phyloP scores from a whole-genome alignment of 2,113 vertebrate species.

The Ptychochromis oligacanthus region DNA sequence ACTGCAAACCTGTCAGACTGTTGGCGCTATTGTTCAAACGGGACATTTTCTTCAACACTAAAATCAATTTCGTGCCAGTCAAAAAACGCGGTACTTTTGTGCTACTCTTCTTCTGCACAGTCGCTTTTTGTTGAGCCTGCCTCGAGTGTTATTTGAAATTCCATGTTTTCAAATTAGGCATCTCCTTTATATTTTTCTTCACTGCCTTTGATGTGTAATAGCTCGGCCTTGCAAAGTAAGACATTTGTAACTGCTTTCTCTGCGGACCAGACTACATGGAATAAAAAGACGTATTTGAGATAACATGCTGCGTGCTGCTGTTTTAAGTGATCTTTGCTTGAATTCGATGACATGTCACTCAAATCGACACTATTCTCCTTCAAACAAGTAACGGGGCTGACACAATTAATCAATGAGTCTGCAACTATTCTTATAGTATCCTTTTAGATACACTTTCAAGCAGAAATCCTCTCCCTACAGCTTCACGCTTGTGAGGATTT shows the following conservation, averaged over 20 bases:
- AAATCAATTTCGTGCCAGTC: constrained; percentile 33
- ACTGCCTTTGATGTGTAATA: constrained; percentile 43
- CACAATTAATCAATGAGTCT: not conserved
- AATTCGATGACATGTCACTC: not conserved
- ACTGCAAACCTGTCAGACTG: not conserved
- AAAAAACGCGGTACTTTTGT: not conserved
- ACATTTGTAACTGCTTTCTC: constrained; percentile 10
- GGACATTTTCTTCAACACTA: not conserved
- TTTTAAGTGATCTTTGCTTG: not conserved
- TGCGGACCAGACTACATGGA: constrained; percentile 8
- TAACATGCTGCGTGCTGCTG: not conserved
- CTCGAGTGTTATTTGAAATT: constrained; percentile 53
- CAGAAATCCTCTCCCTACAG: not conserved
- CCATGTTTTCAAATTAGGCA: constrained; percentile 49
- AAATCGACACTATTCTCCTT: not conserved
- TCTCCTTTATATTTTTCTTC: constrained; percentile 40
- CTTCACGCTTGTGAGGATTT: not conserved
- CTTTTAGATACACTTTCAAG: not conserved
- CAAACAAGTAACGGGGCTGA: not conserved
- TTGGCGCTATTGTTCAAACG: not conserved
- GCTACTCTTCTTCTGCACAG: not conserved
- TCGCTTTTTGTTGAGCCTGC: constrained; percentile 18
- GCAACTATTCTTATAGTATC: not conserved
- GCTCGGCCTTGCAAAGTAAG: constrained; percentile 23
- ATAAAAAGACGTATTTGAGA: not conserved